Conservation (phyloP, 2,888 invertebrate species). For the Drosophila subquinaria region DNA sequence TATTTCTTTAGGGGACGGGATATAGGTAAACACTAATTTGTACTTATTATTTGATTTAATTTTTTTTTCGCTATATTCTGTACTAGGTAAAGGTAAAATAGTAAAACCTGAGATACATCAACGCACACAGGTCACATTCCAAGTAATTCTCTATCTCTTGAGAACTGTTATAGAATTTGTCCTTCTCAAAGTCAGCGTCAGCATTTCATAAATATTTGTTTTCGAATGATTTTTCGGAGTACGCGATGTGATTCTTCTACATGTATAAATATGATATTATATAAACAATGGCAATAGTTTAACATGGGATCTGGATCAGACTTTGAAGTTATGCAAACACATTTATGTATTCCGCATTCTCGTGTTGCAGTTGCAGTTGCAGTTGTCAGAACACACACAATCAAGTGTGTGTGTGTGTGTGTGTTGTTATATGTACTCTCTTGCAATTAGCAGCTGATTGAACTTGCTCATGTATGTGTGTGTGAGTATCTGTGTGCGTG, state of each 20-base stretch:
- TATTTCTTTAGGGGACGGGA: no score
- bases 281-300: constrained; percentile 11
- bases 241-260: neutral
- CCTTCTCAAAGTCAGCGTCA: neutral
- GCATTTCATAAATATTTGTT: neutral
- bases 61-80: no score
- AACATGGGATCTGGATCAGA: constrained; percentile 18
- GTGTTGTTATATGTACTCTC: constrained; percentile 44
- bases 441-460: constrained; percentile 79
- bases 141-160: neutral
- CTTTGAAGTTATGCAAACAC: constrained; percentile 35
- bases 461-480: constrained; percentile 66
- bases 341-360: constrained; percentile 15
- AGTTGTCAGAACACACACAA: constrained; percentile 19
- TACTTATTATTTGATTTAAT: no score
- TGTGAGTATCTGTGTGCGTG: constrained; percentile 1
- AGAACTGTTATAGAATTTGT: neutral
- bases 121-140: no score
- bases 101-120: no score
- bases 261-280: neutral
- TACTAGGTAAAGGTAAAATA: no score
- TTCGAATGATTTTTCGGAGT: neutral
- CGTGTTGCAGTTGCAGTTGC: constrained; percentile 27
- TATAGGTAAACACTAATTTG: no score
- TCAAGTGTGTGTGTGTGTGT: constrained; percentile 25